Base-by-base conservation (phyloP, 2,797 vertebrate species). In the Lepus townsendii region DNA sequence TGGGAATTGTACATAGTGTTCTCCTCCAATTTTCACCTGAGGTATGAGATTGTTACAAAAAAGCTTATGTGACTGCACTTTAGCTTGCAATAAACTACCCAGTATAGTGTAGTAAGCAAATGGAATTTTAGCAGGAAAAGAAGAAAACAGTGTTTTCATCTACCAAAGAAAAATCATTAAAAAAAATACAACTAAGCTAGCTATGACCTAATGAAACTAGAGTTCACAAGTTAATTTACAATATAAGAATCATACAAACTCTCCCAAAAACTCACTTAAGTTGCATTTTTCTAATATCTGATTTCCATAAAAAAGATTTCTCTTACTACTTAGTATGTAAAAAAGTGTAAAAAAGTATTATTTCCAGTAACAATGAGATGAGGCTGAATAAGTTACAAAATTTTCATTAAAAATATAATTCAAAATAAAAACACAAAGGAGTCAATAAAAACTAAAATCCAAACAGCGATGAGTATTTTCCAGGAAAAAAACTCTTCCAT, bases 1-100 rank as follows among this genome's bases (percentile, higher is more conserved):
- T 11, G 12, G 26, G 17, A 1, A 17, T 9, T 16, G 5, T 8
- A 17, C 3, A 2, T n/a, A 9, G 24, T 2, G 6, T 52, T 83
- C 42, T 75, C 60, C 66, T 60, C 19, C 24, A 38, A 13, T n/a
- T 42, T 83, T 38, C 54, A n/a, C 32, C 20, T 54, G 1, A n/a
- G 14, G 3, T 68, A 42, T 38, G 26, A 73, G 26, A 73, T 66
- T 66, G 20, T 54, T 38, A 65, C 10, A 47, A 3, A 38, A 14
- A 5, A 57, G 26, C 26, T 82, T 66, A 52, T 4, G 32, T 17
- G 38, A 24, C 47, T 66, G 30, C 57, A 38, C 11, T 42, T 76
- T 76, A 8, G 2, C 76, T 75, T 75, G 32, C 32, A 65, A 30
- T 27, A 65, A 66, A 54, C 19, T 38, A 54, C 19, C n/a, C 35